A percentile compares a stretch with the other conserved stretches of the same genome.
Conservation (phyloP, 2,888 invertebrate species). For the Syritta pipiens region DNA sequence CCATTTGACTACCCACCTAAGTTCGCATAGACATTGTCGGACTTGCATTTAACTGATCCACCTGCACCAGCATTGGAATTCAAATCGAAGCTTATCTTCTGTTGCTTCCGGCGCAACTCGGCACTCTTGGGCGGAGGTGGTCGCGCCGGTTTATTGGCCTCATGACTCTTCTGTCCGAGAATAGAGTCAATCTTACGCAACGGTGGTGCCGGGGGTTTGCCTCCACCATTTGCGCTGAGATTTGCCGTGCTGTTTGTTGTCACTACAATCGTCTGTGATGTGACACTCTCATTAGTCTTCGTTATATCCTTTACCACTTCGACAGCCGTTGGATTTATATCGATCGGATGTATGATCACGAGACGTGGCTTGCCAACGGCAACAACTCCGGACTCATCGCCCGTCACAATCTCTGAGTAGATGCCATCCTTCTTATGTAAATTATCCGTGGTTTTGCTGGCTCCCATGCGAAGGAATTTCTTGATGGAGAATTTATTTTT, state of each 20-base stretch:
- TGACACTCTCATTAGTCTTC: constrained; percentile 76
- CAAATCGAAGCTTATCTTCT: constrained; percentile 77
- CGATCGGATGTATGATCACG: constrained; percentile 93
- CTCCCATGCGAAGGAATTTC: constrained; percentile 89
- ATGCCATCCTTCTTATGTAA: constrained; percentile 78
- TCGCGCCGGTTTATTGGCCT: constrained; percentile 83
- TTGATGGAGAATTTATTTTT: constrained; percentile 90
- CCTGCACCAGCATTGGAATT: constrained; percentile 70
- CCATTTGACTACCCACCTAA: constrained; percentile 81
- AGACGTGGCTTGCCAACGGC: constrained; percentile 83
- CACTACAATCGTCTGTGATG: constrained; percentile 76
- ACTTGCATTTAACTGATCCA: constrained; percentile 78
- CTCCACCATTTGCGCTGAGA: constrained; percentile 72
- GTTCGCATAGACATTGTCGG: constrained; percentile 89
- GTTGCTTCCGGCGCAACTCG: constrained; percentile 83
- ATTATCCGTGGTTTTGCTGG: constrained; percentile 83
- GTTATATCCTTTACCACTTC: constrained; percentile 87
- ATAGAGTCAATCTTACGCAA: constrained; percentile 80
- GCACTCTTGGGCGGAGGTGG: constrained; percentile 88
- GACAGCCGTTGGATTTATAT: constrained; percentile 89
- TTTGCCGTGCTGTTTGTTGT: constrained; percentile 72
- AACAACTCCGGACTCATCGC: constrained; percentile 75
- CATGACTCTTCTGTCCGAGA: constrained; percentile 77
- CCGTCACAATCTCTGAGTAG: constrained; percentile 79
- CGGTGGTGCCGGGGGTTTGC: constrained; percentile 89